Evolutionary conservation across 2,797 vertebrate species (phyloP).

Genomic region (Luscinia luscinia): DNA sequence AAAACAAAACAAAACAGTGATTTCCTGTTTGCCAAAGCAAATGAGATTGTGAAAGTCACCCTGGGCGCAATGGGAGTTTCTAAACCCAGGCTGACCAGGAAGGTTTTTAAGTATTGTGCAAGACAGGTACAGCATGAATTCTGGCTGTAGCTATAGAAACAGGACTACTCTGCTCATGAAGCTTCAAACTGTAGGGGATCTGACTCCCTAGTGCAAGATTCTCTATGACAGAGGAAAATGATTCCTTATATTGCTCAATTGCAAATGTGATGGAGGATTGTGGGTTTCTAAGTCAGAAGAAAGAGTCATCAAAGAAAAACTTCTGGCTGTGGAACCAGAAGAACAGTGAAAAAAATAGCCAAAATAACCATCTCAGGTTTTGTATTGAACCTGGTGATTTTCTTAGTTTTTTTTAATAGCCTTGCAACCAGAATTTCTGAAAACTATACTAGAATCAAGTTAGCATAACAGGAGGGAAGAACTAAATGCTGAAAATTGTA

Average conservation of each 20-base stretch:
- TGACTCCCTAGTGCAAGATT: not conserved
- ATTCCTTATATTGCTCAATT: not conserved
- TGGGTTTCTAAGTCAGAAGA: not conserved
- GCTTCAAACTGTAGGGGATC: not conserved
- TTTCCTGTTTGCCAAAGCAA: not conserved
- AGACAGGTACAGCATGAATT: not conserved
- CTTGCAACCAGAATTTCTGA: not conserved
- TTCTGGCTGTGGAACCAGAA: not conserved
- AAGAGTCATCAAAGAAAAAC: not conserved
- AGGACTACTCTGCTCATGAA: not conserved
- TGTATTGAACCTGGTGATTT: not conserved
- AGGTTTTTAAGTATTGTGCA: not conserved
- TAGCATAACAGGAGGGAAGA: not conserved
- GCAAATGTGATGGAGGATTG: not conserved
- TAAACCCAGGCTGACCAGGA: not conserved
- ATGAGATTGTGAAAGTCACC: not conserved
- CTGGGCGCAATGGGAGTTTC: not conserved
- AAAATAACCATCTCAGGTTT: not conserved
- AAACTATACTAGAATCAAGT: not conserved
- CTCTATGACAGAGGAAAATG: accelerated
- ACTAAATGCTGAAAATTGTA: not conserved
- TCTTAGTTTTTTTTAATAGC: not conserved
- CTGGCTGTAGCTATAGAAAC: not conserved
- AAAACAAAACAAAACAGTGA: not conserved
- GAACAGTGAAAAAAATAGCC: not conserved